Evolutionary conservation across 2,797 vertebrate genomes (phyloP), one percentile per base, ranked within the genome.

Genomic region (Sparidentex hasta): DNA sequence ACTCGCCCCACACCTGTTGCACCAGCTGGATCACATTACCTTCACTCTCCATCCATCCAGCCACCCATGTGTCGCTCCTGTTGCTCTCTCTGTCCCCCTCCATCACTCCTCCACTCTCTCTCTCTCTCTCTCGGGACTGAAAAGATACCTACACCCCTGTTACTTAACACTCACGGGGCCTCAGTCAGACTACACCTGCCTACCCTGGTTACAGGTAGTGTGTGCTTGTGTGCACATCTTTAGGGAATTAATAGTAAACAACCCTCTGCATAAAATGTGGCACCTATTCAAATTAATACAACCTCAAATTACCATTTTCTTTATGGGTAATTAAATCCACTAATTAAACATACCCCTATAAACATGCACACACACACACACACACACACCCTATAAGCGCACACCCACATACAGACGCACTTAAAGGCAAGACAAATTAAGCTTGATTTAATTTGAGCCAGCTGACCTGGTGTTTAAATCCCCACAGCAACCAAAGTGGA

Each of bases 81-180:
- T 27, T 59, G 50, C 57, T 43, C n/a, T 27, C 23, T 14, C 41
- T 3, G 0, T 59, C 66, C 72, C 63, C 29, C n/a, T 72, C 61
- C 66, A 50, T 80, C 68, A 54, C 5, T 64, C 65, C 43, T 38
- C 82, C 67, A 7, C 29, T 71, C 59, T 11, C 73, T 85, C 71
- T 41, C 51, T 74, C 27, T 27, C 27, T 27, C 27, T 4, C 27
- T 27, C 27, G 54, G 75, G 68, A 79, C 88, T 78, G 77, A 88
- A 84, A 83, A 83, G 86, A 89, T 66, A 88, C 78, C 29, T 57
- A 82, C 80, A 82, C 72, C 65, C 76, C 67, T 81, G 88, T 93
- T 95, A 92, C 85, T 93, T 91, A 94, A 93, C 62, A 86, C 91
- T 94, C 88, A 92, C 50, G 17, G 41, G 87, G 82, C 74, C 80